These are phyloP conservation scores for Pseudococcus longispinus DNA, from an alignment of 2,888 invertebrate genomes.

Conservation along the genomic window DNA sequence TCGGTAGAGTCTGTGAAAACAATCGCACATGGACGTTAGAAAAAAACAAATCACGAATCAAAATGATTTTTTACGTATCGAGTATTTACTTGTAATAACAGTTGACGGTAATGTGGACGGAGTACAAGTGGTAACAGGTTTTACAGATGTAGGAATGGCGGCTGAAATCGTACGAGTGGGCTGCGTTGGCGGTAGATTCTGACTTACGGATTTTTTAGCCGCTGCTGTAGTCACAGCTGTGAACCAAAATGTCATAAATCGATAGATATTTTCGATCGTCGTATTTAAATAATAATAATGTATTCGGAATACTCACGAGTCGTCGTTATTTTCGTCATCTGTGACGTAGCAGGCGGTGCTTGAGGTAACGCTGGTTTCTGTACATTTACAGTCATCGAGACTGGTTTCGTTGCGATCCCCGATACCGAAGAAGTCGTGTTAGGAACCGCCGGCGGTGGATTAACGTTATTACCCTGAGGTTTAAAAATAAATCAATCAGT, in stretches of 20 bases:
- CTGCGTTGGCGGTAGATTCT: conserved; percentile 61
- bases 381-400: conserved; percentile 10
- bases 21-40: not conserved
- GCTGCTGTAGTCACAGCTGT: conserved; percentile 52
- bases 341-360: conserved; percentile 27
- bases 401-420: not conserved
- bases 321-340: conserved; percentile 5
- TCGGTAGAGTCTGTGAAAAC: not conserved
- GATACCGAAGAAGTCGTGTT: not conserved
- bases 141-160: conserved; percentile 63
- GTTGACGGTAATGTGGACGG: conserved; percentile 55
- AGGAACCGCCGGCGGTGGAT: conserved; percentile 13
- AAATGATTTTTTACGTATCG: not conserved
- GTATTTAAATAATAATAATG: not conserved
- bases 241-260: not conserved
- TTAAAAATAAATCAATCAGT: not conserved
- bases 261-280: not conserved
- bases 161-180: conserved; percentile 61
- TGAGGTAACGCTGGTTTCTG: conserved; percentile 50
- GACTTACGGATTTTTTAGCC: conserved; percentile 60
- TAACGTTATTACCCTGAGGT: not conserved
- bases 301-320: conserved; percentile 37
- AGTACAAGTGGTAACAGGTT: conserved; percentile 60
- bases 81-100: conserved; percentile 45
- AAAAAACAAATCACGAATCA: not conserved